These are phyloP conservation scores for Tinea semifulvella DNA, from an alignment of 2,888 invertebrate species.

Conservation along the genomic window DNA sequence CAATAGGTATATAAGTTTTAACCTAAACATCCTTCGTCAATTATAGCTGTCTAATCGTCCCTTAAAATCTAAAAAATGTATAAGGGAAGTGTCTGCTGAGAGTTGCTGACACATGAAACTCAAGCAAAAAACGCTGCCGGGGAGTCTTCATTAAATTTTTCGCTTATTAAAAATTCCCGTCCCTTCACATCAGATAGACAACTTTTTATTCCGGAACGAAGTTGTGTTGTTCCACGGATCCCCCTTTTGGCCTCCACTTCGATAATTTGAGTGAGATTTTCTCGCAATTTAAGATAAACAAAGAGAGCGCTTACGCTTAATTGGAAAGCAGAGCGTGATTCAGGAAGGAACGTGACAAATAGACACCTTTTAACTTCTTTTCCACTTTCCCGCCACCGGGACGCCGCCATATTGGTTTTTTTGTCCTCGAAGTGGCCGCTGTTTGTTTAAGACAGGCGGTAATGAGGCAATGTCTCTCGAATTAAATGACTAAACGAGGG, in stretches of 20 bases:
- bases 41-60: neutral
- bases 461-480: slow-evolving; percentile 32
- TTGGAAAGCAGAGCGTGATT: slow-evolving; percentile 66
- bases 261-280: slow-evolving; percentile 68
- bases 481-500: neutral
- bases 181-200: slow-evolving; percentile 50
- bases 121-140: slow-evolving; percentile 39
- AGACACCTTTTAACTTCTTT: slow-evolving; percentile 68
- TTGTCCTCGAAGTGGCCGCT: slow-evolving; percentile 33
- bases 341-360: slow-evolving; percentile 66
- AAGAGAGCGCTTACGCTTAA: slow-evolving; percentile 67
- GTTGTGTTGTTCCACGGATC: slow-evolving; percentile 52
- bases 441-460: slow-evolving; percentile 58
- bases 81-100: slow-evolving; percentile 3
- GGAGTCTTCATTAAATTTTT: slow-evolving; percentile 61
- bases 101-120: slow-evolving; percentile 42
- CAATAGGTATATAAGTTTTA: too few relatives aligned
- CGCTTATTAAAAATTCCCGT: slow-evolving; percentile 66
- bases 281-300: slow-evolving; percentile 68
- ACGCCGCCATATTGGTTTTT: slow-evolving; percentile 60
- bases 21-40: neutral
- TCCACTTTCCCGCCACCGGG: slow-evolving; percentile 53
- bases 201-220: slow-evolving; percentile 57
- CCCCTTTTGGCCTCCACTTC: slow-evolving; percentile 57
- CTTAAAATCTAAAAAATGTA: slow-evolving; percentile 4